A percentile compares a stretch with the other conserved stretches of the same genome.
These are phyloP conservation scores for Marisa cornuarietis DNA, from an alignment of 1,140 invertebrate genomes.

Conservation along the genomic window DNA sequence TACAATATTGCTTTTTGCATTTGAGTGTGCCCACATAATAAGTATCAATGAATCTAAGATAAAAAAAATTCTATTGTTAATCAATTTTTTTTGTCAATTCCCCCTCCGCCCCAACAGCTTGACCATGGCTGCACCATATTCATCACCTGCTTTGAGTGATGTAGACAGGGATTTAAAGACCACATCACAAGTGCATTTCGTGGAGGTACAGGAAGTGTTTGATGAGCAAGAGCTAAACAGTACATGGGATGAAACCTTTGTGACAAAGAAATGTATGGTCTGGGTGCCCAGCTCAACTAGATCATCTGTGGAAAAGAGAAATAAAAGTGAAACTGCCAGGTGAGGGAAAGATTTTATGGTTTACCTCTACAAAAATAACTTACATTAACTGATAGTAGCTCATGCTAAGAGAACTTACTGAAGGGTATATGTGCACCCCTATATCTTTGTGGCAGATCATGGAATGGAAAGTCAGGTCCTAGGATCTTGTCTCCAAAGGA, in stretches of 20 bases:
- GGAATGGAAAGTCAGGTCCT: constrained; percentile 1
- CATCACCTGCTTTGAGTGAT: background rate
- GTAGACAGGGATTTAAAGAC: background rate
- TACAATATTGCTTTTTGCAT: too few relatives aligned
- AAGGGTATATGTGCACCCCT: background rate
- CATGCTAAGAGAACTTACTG: too few relatives aligned
- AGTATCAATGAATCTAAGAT: too few relatives aligned
- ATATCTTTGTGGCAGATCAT: background rate
- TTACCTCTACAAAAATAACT: too few relatives aligned
- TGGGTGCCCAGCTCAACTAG: constrained; percentile 53
- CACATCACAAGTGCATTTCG: constrained; percentile 29
- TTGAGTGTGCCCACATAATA: too few relatives aligned
- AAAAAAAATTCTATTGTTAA: too few relatives aligned
- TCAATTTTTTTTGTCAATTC: too few relatives aligned
- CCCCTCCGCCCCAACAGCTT: too few relatives aligned
- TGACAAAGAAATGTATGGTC: constrained; percentile 51
- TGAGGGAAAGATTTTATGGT: background rate
- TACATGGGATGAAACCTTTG: constrained; percentile 55
- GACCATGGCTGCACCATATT: too few relatives aligned
- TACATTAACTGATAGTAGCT: too few relatives aligned
- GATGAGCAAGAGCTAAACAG: constrained; percentile 52
- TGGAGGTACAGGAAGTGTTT: constrained; percentile 60
- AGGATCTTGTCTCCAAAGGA: constrained; percentile 27
- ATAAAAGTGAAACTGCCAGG: background rate
- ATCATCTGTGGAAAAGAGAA: background rate